Conservation (phyloP, 2,888 invertebrate genomes). For the Crioceris asparagi region DNA sequence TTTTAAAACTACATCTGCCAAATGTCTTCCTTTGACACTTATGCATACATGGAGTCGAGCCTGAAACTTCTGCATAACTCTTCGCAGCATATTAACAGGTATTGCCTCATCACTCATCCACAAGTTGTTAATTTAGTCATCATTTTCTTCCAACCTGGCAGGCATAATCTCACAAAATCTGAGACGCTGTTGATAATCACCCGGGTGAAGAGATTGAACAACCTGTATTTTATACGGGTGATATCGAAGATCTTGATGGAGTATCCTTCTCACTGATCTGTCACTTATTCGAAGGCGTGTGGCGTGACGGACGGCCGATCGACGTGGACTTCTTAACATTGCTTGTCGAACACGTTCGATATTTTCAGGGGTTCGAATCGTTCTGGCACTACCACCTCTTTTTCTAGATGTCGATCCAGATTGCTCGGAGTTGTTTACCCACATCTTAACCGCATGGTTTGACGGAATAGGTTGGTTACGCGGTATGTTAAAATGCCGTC, state of each 20-base stretch:
- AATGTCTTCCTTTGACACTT: constrained; percentile 5
- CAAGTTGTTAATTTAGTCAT: constrained; percentile 7
- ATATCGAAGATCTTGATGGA: constrained; percentile 6
- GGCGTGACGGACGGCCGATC: constrained; percentile 5
- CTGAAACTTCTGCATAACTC: constrained; percentile 10
- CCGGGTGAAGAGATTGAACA: constrained; percentile 11
- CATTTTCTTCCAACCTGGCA: constrained; percentile 12
- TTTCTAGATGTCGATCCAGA: constrained; percentile 11
- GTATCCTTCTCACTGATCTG: constrained; percentile 6
- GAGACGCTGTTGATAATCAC: constrained; percentile 13
- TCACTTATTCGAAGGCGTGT: constrained; percentile 10
- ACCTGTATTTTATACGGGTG: constrained; percentile 13
- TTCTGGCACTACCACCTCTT: constrained; percentile 12
- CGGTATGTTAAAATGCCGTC: constrained; percentile 12
- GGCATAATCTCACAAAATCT: constrained; percentile 13
- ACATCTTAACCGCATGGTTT: constrained; percentile 12
- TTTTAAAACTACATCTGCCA: constrained; percentile 1
- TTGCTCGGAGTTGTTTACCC: constrained; percentile 16
- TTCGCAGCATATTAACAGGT: constrained; percentile 11
- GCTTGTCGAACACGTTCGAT: constrained; percentile 5
- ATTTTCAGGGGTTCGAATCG: constrained; percentile 5
- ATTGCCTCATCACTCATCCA: constrained; percentile 8
- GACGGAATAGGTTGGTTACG: constrained; percentile 13
- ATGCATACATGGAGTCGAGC: constrained; percentile 12
- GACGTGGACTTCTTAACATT: constrained; percentile 7